Base-by-base conservation (phyloP, 1,140 invertebrate species). In the Zaprionus davidi region DNA sequence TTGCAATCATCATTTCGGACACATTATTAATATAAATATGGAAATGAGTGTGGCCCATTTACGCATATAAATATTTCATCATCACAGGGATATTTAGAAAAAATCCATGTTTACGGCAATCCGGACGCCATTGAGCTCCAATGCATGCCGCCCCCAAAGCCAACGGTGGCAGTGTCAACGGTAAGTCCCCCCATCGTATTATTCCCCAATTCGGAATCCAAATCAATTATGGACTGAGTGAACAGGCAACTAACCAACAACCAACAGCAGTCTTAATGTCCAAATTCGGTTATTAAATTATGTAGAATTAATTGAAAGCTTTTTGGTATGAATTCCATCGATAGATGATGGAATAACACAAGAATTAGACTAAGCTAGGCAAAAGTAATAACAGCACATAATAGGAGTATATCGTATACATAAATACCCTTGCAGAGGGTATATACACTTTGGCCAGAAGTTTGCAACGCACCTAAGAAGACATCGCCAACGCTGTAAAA, bases 61-160 rank as follows among this genome's bases (percentile, higher is more conserved):
- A 76, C 46, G 67, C 65, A 66, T 71, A 59, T 63, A 2, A 36
- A 71, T 69, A 60, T 76, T 65, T 68, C 49, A 74, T 81, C 51
- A 53, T 71, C 38, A 46, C 83, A 92, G 90, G 90, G 90, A 53
- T 87, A 78, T 90, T 82, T 92, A 85, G 79, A 87, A 82, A 90
- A 87, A 79, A 78, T 92, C 64, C 76, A 81, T 85, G 81, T 92
- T 51, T 92, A 90, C 79, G 78, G 71, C 70, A 92, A 92, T 79
- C 86, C 79, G 64, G 90, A 92, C 58, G 90, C 83, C 65, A 71
- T 92, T 62, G 68, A 55, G 41, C 65, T 70, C 34, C 81, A 84
- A 56, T 92, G 90, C 64, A 73, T 82, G 76, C 71, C 90, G 49
- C 82, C 83, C 53, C 68, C 71, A 76, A 78, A 84, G 64, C 77